These are phyloP conservation scores for Heterotilapia buettikoferi DNA, from an alignment of 2,113 vertebrate genomes.

Conservation along the genomic window DNA sequence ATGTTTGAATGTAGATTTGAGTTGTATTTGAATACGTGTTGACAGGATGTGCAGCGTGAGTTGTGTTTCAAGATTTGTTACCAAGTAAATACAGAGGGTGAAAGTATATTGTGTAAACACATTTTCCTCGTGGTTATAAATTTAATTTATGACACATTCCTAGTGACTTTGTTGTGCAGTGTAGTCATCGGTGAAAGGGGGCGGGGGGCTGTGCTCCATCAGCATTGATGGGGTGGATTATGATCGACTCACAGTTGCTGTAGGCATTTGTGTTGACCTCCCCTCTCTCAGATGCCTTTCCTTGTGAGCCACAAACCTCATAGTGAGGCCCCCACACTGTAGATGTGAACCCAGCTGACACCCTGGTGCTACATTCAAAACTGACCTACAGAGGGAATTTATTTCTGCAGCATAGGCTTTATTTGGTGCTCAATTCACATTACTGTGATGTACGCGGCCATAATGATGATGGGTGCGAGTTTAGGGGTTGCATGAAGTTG, in stretches of 20 bases:
- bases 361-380: conserved; percentile 46
- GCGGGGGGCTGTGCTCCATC: conserved; percentile 28
- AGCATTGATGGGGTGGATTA: conserved; percentile 61
- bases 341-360: conserved; percentile 18
- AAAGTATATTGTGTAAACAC: background rate
- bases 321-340: conserved; percentile 22
- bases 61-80: background rate
- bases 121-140: background rate
- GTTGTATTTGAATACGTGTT: background rate
- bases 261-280: background rate
- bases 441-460: background rate
- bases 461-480: background rate
- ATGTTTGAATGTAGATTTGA: background rate
- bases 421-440: background rate
- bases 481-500: background rate
- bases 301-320: conserved; percentile 1
- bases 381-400: conserved; percentile 17
- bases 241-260: conserved; percentile 35
- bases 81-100: background rate
- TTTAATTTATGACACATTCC: background rate
- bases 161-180: background rate
- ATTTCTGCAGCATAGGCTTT: background rate
- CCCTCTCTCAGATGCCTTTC: conserved; percentile 1
- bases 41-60: background rate
- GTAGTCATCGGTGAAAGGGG: background rate